A percentile compares a stretch with the other conserved stretches of the same genome.
These are phyloP conservation scores for Cheilosia vulpina DNA, from an alignment of 2,888 invertebrate species.

Conservation along the genomic window DNA sequence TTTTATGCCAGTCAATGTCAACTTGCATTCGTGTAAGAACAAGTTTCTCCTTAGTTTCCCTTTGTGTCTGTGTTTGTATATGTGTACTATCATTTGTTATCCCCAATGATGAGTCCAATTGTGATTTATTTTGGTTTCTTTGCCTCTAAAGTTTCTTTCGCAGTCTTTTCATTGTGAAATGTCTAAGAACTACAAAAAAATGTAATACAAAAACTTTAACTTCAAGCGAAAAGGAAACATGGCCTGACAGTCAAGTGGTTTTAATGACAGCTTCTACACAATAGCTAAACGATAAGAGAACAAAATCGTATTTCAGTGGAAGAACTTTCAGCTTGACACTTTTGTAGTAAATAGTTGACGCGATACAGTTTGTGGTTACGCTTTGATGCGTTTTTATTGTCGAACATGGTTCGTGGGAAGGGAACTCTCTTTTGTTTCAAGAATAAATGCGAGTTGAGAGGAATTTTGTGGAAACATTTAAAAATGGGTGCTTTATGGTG, in stretches of 20 bases:
- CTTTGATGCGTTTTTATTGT: conserved; percentile 47
- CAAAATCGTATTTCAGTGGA: conserved; percentile 22
- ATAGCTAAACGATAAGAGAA: conserved; percentile 25
- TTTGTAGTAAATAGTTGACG: conserved; percentile 49
- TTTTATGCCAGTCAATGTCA: conserved; percentile 20
- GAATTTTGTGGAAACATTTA: background rate
- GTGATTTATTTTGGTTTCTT: conserved; percentile 12
- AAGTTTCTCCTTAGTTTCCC: conserved; percentile 17
- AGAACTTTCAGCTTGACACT: conserved; percentile 40
- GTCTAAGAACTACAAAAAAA: background rate
- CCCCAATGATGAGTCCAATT: conserved; percentile 29
- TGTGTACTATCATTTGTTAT: conserved; percentile 24
- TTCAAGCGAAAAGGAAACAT: conserved; percentile 29
- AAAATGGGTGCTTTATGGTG: too few relatives aligned
- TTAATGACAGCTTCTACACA: conserved; percentile 55
- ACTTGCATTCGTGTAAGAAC: conserved; percentile 13
- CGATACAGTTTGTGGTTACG: conserved; percentile 41
- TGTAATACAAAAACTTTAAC: background rate
- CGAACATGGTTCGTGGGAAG: background rate
- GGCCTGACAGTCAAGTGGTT: conserved; percentile 57
- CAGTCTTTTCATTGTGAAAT: background rate
- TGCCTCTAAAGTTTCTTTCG: background rate
- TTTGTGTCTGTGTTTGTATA: background rate
- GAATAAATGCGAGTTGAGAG: background rate
- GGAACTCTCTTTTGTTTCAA: background rate